phyloP scores from a whole-genome alignment of 2,888 invertebrate species.

The Polyommatus iphigenia region DNA sequence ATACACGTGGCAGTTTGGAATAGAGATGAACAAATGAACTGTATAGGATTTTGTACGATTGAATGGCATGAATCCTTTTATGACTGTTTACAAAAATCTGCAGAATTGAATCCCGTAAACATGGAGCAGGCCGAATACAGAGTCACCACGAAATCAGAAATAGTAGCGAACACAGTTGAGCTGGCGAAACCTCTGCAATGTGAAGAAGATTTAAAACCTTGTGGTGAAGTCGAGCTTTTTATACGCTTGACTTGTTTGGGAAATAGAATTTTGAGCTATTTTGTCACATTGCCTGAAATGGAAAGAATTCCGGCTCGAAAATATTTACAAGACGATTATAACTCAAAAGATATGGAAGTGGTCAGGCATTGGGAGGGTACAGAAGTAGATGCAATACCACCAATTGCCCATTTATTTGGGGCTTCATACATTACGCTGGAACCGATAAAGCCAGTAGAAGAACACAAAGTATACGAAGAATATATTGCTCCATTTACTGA shows the following conservation, averaged over 20 bases:
- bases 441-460: slow-evolving; percentile 59
- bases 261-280: slow-evolving; percentile 63
- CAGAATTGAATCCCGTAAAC: slow-evolving; percentile 62
- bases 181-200: slow-evolving; percentile 61
- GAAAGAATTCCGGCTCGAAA: slow-evolving; percentile 71
- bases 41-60: slow-evolving; percentile 62
- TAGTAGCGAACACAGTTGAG: slow-evolving; percentile 68
- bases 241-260: slow-evolving; percentile 67
- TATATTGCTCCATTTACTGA: slow-evolving; percentile 66
- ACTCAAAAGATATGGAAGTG: slow-evolving; percentile 69
- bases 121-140: slow-evolving; percentile 68
- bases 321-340: slow-evolving; percentile 65
- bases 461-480: slow-evolving; percentile 59
- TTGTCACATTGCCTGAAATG: slow-evolving; percentile 70
- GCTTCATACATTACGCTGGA: slow-evolving; percentile 69
- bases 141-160: slow-evolving; percentile 59
- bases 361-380: slow-evolving; percentile 74
- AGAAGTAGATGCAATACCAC: slow-evolving; percentile 62
- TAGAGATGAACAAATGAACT: slow-evolving; percentile 67
- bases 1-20: slow-evolving; percentile 73
- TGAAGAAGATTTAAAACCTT: slow-evolving; percentile 69
- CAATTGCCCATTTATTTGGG: slow-evolving; percentile 69
- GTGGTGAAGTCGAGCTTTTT: slow-evolving; percentile 68
- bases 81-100: slow-evolving; percentile 58
- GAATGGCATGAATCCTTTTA: slow-evolving; percentile 70